Evolutionary conservation across 2,113 vertebrate genomes (phyloP).

Genomic region (Lophochroa leadbeateri): DNA sequence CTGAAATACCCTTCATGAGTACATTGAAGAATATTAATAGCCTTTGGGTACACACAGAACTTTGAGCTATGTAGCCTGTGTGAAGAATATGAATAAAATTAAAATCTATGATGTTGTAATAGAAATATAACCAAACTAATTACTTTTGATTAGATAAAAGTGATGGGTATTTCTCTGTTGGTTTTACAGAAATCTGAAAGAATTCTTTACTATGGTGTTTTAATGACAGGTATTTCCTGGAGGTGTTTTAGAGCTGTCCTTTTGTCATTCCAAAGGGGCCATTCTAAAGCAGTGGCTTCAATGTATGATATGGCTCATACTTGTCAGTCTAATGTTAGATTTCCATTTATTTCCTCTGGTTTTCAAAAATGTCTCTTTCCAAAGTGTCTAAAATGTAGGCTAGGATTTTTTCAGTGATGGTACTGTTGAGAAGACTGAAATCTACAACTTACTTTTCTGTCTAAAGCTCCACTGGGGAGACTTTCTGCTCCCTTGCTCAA

Average conservation of each 20-base stretch:
- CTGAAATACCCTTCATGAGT: not conserved
- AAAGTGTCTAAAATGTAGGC: not conserved
- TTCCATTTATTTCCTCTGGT: not conserved
- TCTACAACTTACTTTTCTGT: not conserved
- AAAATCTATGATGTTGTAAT: not conserved
- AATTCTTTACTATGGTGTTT: not conserved
- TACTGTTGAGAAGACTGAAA: not conserved
- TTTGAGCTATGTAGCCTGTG: not conserved
- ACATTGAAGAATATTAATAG: not conserved
- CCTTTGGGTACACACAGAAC: not conserved
- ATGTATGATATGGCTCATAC: not conserved
- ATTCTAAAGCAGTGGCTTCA: not conserved
- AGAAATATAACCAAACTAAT: not conserved
- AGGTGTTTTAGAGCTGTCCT: not conserved
- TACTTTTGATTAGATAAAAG: not conserved
- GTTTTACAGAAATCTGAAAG: not conserved
- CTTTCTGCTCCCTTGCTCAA: not conserved
- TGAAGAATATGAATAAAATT: not conserved
- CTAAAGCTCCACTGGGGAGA: not conserved
- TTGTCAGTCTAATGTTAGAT: not conserved
- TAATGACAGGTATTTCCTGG: not conserved
- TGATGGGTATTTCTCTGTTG: not conserved
- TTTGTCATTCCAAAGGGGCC: not conserved
- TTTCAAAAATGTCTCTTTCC: not conserved
- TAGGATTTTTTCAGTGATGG: not conserved